Base-by-base conservation (phyloP, 2,113 vertebrate genomes). In the Dicentrarchus labrax region DNA sequence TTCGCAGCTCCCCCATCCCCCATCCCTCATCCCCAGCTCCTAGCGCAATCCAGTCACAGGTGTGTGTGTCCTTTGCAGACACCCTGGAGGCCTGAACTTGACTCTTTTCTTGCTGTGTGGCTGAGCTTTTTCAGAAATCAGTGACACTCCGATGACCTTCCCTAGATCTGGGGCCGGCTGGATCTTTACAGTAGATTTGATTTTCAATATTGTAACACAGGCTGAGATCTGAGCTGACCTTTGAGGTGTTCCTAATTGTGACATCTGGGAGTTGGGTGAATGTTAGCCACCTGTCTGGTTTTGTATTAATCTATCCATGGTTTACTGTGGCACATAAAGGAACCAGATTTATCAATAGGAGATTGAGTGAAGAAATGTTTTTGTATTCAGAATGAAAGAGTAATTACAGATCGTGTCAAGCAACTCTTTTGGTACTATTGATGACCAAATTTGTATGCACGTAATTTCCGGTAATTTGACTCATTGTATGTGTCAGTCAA, bases 171-270 rank as follows among this genome's bases (percentile, higher is more conserved):
- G 36, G 39, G 43, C 56, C 2, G 75, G 38, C 30, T 10, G 21
- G 70, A 93, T 91, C 89, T 85, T 93, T 91, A 88, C 84, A 78
- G 61, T 78, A 70, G 69, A 80, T 93, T 94, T 93, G 93, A 94
- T 94, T 94, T 94, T 92, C 93, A 93, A 94, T 94, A 92, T 72
- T 22, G 43, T 69, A 48, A 70, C 80, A 11, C 10, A 36, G 74
- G 38, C 72, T 1, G 12, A 85, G 80, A 86, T 88, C 83, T 57
- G 72, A 71, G 65, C 62, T 89, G 90, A 94, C 93, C 92, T 94
- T 94, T 92, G 72, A 76, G 68, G 62, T 15, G 76, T 50, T 83
- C 70, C 87, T 92, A 94, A 94, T 94, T 94, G 88, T 84, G 90
- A 91, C 93, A 65, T 84, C 48, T 64, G 93, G 93, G 93, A 94